A percentile compares a stretch with the other conserved stretches of the same genome.
These are phyloP conservation scores for Mya arenaria DNA, from an alignment of 1,140 invertebrate species.

Conservation along the genomic window DNA sequence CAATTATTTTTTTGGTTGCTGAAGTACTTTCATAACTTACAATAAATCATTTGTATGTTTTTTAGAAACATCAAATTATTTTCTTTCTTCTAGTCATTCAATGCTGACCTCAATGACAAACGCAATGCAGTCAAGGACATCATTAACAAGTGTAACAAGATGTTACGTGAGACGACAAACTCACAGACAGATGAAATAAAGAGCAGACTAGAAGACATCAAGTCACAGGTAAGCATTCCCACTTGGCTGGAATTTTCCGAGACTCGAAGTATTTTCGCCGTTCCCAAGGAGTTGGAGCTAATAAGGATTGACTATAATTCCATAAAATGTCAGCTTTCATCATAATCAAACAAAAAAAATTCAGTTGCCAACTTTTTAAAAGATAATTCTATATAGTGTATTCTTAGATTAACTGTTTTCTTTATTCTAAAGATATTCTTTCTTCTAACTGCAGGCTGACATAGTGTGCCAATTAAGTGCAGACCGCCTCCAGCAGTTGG, in stretches of 20 bases:
- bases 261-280: not conserved
- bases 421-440: too few relatives aligned
- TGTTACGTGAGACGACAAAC: conserved; percentile 95
- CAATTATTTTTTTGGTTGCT: too few relatives aligned
- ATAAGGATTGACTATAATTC: too few relatives aligned
- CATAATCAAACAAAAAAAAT: too few relatives aligned
- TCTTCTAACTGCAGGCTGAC: conserved; percentile 87
- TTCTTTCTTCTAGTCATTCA: conserved; percentile 86
- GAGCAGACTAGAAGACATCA: conserved; percentile 90
- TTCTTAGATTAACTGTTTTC: too few relatives aligned
- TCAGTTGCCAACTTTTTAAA: too few relatives aligned
- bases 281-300: too few relatives aligned
- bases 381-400: too few relatives aligned
- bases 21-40: too few relatives aligned
- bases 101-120: conserved; percentile 97
- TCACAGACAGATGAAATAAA: conserved; percentile 92
- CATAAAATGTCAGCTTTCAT: too few relatives aligned
- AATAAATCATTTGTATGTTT: too few relatives aligned
- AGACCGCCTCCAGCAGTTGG: conserved; percentile 94
- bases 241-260: not conserved
- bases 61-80: too few relatives aligned
- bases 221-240: conserved; percentile 54
- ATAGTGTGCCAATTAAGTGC: conserved; percentile 93
- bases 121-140: conserved; percentile 95
- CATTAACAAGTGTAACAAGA: conserved; percentile 94